Conservation (phyloP, 2,888 invertebrate genomes). For the Melolontha melolontha region DNA sequence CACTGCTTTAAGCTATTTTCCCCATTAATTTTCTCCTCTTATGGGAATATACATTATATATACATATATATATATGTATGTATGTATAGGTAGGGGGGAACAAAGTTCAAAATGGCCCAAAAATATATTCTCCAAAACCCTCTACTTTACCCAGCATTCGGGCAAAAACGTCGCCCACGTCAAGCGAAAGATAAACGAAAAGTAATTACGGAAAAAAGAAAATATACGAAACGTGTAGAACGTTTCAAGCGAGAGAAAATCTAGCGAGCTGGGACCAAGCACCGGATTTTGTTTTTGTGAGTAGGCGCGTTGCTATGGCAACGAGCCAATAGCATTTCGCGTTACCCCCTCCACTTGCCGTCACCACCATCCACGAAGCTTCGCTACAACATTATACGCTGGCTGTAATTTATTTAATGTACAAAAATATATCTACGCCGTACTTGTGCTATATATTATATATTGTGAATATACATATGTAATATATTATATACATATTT, state of each 20-base stretch:
- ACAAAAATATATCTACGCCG: constrained; percentile 38
- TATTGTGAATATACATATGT: constrained; percentile 17
- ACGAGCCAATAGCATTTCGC: constrained; percentile 57
- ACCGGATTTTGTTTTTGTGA: constrained; percentile 63
- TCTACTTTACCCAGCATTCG: constrained; percentile 45
- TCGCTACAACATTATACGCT: constrained; percentile 44
- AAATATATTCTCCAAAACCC: constrained; percentile 57
- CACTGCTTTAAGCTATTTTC: constrained; percentile 58
- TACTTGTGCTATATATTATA: constrained; percentile 23
- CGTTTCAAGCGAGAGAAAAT: constrained; percentile 53
- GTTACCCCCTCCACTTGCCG: constrained; percentile 55
- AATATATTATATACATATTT: constrained; percentile 6
- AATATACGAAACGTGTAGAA: constrained; percentile 54
- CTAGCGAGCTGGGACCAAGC: constrained; percentile 49
- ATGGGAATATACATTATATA: constrained; percentile 23
- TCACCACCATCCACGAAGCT: constrained; percentile 45
- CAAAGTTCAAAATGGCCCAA: constrained; percentile 59
- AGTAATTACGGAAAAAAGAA: constrained; percentile 55
- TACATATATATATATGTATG: constrained; percentile 24
- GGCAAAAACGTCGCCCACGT: constrained; percentile 54
- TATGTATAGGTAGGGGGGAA: constrained; percentile 51
- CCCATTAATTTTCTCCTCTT: constrained; percentile 60
- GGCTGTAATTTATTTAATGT: constrained; percentile 44
- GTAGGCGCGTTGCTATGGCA: constrained; percentile 61
- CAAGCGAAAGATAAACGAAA: constrained; percentile 58